A percentile compares a stretch with the other conserved stretches of the same genome.
Evolutionary conservation across 2,797 vertebrate species (phyloP).

Genomic region (Phalanger gymnotis): DNA sequence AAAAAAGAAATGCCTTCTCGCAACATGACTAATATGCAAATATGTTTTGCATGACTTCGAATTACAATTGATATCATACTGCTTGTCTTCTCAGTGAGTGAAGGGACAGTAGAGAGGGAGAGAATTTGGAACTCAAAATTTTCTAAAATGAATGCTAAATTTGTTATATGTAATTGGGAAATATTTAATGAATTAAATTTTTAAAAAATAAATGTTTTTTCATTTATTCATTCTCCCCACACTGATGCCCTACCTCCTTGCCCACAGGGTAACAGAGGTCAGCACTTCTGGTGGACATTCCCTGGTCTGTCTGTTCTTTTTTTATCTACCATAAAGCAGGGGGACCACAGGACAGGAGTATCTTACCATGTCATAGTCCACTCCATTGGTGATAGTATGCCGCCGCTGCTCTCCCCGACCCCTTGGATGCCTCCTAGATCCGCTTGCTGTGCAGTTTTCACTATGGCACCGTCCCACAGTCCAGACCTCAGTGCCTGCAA

Average conservation of each 20-base stretch:
- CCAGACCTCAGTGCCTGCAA: background rate
- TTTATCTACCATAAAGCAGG: background rate
- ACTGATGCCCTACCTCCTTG: background rate
- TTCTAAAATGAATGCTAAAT: background rate
- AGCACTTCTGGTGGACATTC: background rate
- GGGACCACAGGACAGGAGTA: background rate
- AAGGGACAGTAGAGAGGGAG: background rate
- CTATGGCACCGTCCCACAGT: background rate
- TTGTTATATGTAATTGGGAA: background rate
- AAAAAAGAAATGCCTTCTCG: background rate
- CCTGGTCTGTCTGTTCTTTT: background rate
- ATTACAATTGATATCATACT: background rate
- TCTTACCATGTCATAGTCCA: conserved; percentile 94
- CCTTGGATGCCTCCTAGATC: conserved; percentile 78
- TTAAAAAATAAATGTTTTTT: background rate
- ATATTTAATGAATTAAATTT: background rate
- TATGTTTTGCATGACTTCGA: background rate
- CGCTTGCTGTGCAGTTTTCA: background rate
- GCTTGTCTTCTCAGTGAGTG: background rate
- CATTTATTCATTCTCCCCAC: background rate
- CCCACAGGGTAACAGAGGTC: background rate
- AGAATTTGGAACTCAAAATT: background rate
- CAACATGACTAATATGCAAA: background rate
- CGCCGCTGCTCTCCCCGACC: conserved; percentile 90
- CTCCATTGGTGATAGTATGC: conserved; percentile 94